A percentile compares a stretch with the other conserved stretches of the same genome.
phyloP scores from a whole-genome alignment of 2,888 invertebrate species.

The Hyles lineata region DNA sequence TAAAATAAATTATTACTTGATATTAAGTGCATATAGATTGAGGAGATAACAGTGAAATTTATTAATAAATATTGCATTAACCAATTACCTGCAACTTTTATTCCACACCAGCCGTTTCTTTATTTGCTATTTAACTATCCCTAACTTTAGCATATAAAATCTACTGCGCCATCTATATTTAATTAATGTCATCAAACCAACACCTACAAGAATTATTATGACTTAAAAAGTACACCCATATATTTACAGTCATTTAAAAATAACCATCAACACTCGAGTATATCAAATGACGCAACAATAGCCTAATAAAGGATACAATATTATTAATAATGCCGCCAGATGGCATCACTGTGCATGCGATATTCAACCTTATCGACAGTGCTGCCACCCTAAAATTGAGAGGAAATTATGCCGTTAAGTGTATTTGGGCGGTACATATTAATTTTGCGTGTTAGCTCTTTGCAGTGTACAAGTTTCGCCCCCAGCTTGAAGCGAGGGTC shows the following conservation, averaged over 20 bases:
- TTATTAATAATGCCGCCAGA: slow-evolving; percentile 62
- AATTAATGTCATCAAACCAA: background rate
- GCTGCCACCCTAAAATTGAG: slow-evolving; percentile 33
- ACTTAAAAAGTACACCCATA: slow-evolving; percentile 1
- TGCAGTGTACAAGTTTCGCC: slow-evolving; percentile 48
- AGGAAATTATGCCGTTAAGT: slow-evolving; percentile 70
- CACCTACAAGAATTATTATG: background rate
- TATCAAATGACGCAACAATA: slow-evolving; percentile 64
- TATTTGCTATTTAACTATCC: no score
- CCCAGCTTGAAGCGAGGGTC: slow-evolving; percentile 58
- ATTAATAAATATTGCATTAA: slow-evolving; percentile 84
- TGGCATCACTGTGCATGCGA: slow-evolving; percentile 39
- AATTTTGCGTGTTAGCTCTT: slow-evolving; percentile 75
- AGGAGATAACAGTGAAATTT: slow-evolving; percentile 82
- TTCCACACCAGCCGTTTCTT: background rate
- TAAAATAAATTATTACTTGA: slow-evolving; percentile 82
- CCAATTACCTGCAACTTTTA: slow-evolving; percentile 61
- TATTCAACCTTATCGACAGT: slow-evolving; percentile 50
- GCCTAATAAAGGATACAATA: slow-evolving; percentile 63
- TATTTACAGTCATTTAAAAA: slow-evolving; percentile 55
- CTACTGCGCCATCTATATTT: no score
- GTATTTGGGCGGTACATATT: slow-evolving; percentile 77
- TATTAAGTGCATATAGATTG: slow-evolving; percentile 81
- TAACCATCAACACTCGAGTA: slow-evolving; percentile 62
- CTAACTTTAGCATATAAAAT: no score